Evolutionary conservation across 1,140 invertebrate genomes (phyloP).

Genomic region (Drosophila aff.): DNA sequence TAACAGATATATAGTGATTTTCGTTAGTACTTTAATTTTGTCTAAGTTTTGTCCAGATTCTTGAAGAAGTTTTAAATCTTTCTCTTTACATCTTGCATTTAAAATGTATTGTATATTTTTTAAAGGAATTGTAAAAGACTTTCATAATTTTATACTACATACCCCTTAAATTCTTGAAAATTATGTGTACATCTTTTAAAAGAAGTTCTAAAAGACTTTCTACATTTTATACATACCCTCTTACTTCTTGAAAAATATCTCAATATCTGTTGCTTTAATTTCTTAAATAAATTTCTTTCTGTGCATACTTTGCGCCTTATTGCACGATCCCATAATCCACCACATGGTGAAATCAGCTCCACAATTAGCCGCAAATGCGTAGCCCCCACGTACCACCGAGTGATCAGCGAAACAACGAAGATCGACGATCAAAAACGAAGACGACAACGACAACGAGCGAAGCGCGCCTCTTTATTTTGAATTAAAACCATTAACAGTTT

Average conservation of each 20-base stretch:
- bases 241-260: background rate
- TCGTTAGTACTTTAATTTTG: background rate
- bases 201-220: background rate
- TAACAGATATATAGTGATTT: background rate
- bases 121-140: too few relatives aligned
- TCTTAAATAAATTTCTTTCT: slow-evolving; percentile 4
- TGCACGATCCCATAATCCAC: slow-evolving; percentile 48
- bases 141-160: too few relatives aligned
- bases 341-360: slow-evolving; percentile 56
- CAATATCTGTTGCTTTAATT: background rate
- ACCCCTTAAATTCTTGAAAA: too few relatives aligned
- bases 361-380: slow-evolving; percentile 50
- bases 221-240: too few relatives aligned
- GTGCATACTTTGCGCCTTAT: slow-evolving; percentile 25
- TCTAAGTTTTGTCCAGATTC: background rate
- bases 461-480: slow-evolving; percentile 60
- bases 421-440: slow-evolving; percentile 54
- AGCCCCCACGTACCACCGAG: slow-evolving; percentile 22
- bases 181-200: background rate
- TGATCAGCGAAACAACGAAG: slow-evolving; percentile 32
- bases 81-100: background rate
- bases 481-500: slow-evolving; percentile 77
- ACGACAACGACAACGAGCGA: slow-evolving; percentile 38
- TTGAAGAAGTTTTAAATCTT: background rate
- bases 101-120: background rate